Evolutionary conservation across 2,888 invertebrate genomes (phyloP).

Genomic region (Pterostichus niger): DNA sequence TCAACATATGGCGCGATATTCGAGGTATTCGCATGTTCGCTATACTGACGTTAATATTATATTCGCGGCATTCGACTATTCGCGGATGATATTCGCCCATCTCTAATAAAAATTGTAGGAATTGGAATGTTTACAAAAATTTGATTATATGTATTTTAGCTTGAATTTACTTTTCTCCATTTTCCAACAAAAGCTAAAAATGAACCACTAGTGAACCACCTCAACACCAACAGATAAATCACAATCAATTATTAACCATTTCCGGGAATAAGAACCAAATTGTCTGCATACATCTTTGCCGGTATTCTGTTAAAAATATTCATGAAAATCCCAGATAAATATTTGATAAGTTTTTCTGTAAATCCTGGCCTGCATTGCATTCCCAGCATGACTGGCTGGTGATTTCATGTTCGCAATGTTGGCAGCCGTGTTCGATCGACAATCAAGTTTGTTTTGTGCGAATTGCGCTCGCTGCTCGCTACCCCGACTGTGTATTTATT

Average conservation of each 20-base stretch:
- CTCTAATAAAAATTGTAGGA: too few species aligned
- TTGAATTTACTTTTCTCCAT: neutral
- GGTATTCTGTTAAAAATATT: neutral
- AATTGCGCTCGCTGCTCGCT: slow-evolving; percentile 32
- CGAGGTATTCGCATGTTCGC: too few species aligned
- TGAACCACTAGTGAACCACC: neutral
- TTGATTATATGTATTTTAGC: too few species aligned
- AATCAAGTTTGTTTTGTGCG: slow-evolving; percentile 52
- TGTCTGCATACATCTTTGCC: neutral
- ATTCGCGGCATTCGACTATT: too few species aligned
- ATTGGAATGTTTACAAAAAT: too few species aligned
- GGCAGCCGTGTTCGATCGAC: slow-evolving; percentile 38
- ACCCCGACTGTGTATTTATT: slow-evolving; percentile 14
- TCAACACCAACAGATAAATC: neutral
- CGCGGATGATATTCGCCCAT: too few species aligned
- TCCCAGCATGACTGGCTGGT: slow-evolving; percentile 17
- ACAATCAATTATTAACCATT: neutral
- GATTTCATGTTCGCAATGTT: slow-evolving; percentile 41
- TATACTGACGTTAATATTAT: too few species aligned
- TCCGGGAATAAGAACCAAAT: neutral
- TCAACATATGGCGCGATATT: too few species aligned
- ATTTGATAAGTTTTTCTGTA: neutral
- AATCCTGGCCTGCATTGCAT: neutral
- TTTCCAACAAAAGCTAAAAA: neutral
- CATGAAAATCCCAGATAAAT: slow-evolving; percentile 25